Base-by-base conservation (phyloP, 2,797 vertebrate species). In the Macropodus opercularis region DNA sequence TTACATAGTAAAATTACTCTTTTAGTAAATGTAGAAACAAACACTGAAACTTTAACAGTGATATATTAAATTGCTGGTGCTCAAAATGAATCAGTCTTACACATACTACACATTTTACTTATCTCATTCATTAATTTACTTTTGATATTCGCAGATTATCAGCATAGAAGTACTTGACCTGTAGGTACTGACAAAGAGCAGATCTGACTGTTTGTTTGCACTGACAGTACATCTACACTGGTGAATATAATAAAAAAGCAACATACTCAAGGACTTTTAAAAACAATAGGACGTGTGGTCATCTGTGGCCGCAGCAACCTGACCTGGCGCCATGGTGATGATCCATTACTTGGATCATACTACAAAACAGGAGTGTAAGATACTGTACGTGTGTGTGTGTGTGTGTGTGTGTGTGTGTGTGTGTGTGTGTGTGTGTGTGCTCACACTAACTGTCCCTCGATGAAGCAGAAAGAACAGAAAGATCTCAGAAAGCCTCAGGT, bases 401-500 rank as follows among this genome's bases (percentile, higher is more conserved):
- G n/a, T n/a, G n/a, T n/a, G n/a, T n/a, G n/a, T n/a, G n/a, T n/a
- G n/a, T n/a, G n/a, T n/a, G n/a, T n/a, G n/a, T n/a, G n/a, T n/a
- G n/a, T n/a, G n/a, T 12, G 15, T 12, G 3, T 15, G 6, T 8
- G 14, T 5, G 13, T 26, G 22, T 34, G 38, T 41, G 24, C 22
- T 39, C 18, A 7, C 13, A 3, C 29, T 53, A 12, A 27, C 24
- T 47, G 8, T 35, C 63, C 32, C 7, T 47, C 53, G 49, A 41
- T 51, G 32, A 32, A 63, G 50, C 61, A 78, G 55, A 61, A 17
- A 71, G 3, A 2, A 50, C 76, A 57, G 31, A 26, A 17, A 39
- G 35, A 41, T 67, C 63, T 14, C 40, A 18, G 21, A 22, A 34
- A 22, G 52, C 17, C 39, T 71, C 24, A 47, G 72, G 59, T 40